A percentile compares a stretch with the other conserved stretches of the same genome.
Conservation (phyloP, 30 jellyfish, hydroid and myxozoan genomes). For the Aurelia sp. region DNA sequence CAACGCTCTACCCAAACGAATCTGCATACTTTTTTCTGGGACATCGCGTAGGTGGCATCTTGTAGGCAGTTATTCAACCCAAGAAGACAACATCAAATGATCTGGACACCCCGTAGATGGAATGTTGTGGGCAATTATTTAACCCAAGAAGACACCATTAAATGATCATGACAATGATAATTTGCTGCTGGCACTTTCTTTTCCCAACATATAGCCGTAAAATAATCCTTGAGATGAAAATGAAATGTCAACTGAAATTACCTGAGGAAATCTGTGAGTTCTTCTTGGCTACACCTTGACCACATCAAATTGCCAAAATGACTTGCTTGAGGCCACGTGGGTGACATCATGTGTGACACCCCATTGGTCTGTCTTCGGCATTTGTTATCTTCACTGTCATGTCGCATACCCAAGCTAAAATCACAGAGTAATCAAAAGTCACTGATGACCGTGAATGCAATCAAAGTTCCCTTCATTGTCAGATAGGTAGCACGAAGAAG, state of each 20-base stretch:
- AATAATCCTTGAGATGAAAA: background rate
- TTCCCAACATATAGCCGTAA: background rate
- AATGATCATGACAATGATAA: background rate
- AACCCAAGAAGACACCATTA: background rate
- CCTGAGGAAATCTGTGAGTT: conserved; percentile 87
- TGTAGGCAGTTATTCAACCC: too few relatives aligned
- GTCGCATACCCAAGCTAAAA: conserved; percentile 93
- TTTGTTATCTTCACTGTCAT: conserved; percentile 84
- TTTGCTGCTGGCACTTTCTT: background rate
- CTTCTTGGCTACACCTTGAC: conserved; percentile 92
- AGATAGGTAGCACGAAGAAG: too few relatives aligned
- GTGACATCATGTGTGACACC: conserved; percentile 95
- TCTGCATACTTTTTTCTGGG: too few relatives aligned
- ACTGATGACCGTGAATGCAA: too few relatives aligned
- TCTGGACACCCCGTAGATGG: too few relatives aligned
- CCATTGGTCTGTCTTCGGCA: conserved; percentile 82
- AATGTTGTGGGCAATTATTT: too few relatives aligned
- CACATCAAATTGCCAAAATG: conserved; percentile 79
- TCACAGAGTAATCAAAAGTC: background rate
- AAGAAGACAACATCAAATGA: background rate
- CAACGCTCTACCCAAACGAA: too few relatives aligned
- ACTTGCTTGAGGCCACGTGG: conserved; percentile 90
- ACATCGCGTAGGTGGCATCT: too few relatives aligned
- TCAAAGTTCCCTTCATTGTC: too few relatives aligned
- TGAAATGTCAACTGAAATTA: conserved; percentile 1